Evolutionary conservation across 1,140 invertebrate species (phyloP).

Genomic region (Paraescarpia echinospica): DNA sequence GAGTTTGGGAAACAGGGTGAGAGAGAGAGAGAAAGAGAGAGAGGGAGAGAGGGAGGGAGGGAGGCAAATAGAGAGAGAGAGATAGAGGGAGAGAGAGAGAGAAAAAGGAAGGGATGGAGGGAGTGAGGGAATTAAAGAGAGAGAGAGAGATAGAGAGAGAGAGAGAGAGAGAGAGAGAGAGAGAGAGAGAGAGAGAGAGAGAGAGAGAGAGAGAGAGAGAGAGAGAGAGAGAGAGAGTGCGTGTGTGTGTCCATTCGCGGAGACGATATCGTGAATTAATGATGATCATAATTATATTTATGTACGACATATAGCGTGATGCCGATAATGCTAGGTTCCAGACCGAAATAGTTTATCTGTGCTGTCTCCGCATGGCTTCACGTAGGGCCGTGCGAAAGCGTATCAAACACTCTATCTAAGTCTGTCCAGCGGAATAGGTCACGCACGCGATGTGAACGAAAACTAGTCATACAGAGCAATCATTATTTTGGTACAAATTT

Average conservation of each 20-base stretch:
- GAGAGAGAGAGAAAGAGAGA: too few species aligned
- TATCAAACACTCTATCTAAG: background rate
- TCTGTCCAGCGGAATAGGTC: background rate
- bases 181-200: too few species aligned
- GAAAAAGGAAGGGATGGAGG: background rate
- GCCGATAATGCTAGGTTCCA: background rate
- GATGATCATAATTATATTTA: conserved; percentile 1
- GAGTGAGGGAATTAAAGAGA: background rate
- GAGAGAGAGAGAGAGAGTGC: too few species aligned
- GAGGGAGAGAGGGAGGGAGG: too few species aligned
- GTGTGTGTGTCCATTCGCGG: background rate
- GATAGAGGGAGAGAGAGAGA: background rate
- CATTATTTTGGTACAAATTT: background rate
- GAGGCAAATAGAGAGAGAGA: background rate
- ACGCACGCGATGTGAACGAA: background rate
- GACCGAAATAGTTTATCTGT: background rate
- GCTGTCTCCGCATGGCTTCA: background rate
- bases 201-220: too few species aligned
- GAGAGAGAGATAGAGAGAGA: background rate
- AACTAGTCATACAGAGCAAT: background rate
- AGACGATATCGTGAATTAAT: background rate
- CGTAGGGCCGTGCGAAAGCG: background rate
- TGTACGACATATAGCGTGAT: background rate
- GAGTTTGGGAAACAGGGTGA: background rate
- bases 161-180: too few species aligned